Evolutionary conservation across 2,113 vertebrate genomes (phyloP), one percentile per base, ranked within the genome.

Genomic region (Platichthys stellatus): DNA sequence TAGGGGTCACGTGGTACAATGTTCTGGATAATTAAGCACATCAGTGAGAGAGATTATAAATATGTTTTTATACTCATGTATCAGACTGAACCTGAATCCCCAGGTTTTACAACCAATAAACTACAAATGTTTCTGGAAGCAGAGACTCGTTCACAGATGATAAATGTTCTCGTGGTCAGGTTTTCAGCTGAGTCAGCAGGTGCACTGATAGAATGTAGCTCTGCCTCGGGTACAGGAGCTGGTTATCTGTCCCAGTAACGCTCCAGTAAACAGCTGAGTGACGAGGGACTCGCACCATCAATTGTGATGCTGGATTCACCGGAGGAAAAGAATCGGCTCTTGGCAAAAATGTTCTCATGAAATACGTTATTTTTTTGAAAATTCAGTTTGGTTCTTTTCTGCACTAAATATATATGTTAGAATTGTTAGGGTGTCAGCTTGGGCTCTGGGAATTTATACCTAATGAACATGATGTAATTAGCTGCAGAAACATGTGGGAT

Each of bases 21-120:
- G 66, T 70, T 78, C 49, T 58, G 54, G n/a, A 53, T 75, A 61
- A 81, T 80, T 79, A 1, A 6, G 18, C 7, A 10, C 10, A 40
- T 43, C 40, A 84, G 56, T 68, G 51, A n/a, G 23, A 67, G 7
- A 72, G 43, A 88, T 76, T 76, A 61, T 17, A 61, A 58, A 47
- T 14, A 26, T 0, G 56, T 10, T 38, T 38, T 38, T 38, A 40
- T 56, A 59, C 60, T 64, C 24, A n/a, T n/a, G n/a, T 12, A 18
- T 56, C 18, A 53, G 20, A n/a, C 51, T 53, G 3, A 26, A 5
- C 43, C 51, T 73, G 4, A 69, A 78, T 64, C 51, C 6, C 26
- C 11, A 4, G 47, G 20, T 54, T 60, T 68, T 26, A 21, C 15
- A 51, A 26, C n/a, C 13, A 10, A 49, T 1, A 20, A 47, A 51